phyloP scores from a whole-genome alignment of 1,140 invertebrate species.

The Ooceraea biroi region DNA sequence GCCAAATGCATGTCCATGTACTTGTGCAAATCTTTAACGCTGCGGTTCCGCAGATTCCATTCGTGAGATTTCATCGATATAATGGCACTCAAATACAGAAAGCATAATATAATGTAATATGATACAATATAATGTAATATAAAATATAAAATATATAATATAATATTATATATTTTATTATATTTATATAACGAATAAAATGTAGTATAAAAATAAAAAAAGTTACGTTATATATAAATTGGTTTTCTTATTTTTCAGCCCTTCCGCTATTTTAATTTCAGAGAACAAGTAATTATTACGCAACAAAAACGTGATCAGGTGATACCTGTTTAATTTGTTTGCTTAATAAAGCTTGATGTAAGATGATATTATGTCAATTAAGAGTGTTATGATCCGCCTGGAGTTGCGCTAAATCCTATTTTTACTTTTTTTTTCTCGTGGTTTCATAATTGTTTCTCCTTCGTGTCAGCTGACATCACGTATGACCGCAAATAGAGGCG shows the following conservation, averaged over 20 bases:
- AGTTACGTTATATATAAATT: too few relatives aligned
- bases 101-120: too few relatives aligned
- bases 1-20: neutral
- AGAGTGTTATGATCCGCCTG: neutral
- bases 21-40: constrained; percentile 33
- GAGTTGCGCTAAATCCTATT: neutral
- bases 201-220: too few relatives aligned
- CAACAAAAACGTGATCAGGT: too few relatives aligned
- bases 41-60: neutral
- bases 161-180: too few relatives aligned
- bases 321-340: too few relatives aligned
- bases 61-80: constrained; percentile 22
- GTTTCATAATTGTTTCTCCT: neutral
- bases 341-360: neutral
- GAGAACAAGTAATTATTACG: too few relatives aligned
- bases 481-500: neutral
- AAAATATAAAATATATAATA: too few relatives aligned
- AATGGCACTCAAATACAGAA: neutral
- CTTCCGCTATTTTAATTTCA: too few relatives aligned
- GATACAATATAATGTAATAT: too few relatives aligned
- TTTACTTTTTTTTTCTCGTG: neutral
- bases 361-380: constrained; percentile 5
- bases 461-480: neutral
- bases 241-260: too few relatives aligned
- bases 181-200: too few relatives aligned